Conservation (phyloP, 2,888 invertebrate species). For the Ariolimax columbianus region DNA sequence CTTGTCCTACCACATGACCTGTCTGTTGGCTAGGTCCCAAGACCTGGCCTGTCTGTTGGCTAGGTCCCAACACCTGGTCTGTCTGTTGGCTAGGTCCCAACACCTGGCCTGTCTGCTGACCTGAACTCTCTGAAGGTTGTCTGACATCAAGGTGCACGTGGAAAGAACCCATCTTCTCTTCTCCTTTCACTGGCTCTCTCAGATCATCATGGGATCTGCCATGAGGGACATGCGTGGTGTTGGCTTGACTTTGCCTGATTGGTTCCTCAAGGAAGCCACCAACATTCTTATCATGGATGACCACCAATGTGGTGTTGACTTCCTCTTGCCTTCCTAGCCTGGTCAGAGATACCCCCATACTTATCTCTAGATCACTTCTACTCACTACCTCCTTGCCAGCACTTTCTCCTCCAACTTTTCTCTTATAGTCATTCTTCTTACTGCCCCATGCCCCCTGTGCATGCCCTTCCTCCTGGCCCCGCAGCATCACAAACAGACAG, state of each 20-base stretch:
- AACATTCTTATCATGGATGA: too few species aligned
- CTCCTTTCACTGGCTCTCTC: not conserved
- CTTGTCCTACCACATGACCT: not conserved
- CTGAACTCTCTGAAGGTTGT: not conserved
- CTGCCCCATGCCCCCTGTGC: not conserved
- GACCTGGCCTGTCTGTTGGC: too few species aligned
- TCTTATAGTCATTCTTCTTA: not conserved
- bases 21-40: not conserved
- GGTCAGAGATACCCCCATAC: not conserved
- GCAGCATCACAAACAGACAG: too few species aligned
- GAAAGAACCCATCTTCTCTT: not conserved
- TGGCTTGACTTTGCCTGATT: too few species aligned
- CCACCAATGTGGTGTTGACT: too few species aligned
- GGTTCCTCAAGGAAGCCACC: too few species aligned
- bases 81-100: too few species aligned
- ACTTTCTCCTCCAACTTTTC: not conserved
- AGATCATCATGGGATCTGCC: too few species aligned
- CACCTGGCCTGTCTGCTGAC: not conserved
- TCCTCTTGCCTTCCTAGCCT: not conserved
- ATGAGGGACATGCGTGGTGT: too few species aligned
- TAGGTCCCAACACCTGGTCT: too few species aligned
- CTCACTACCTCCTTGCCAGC: not conserved
- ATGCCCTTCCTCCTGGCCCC: not conserved
- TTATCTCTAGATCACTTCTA: not conserved
- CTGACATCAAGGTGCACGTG: not conserved